Percentiles rank a stretch among this genome's conserved stretches.
These are phyloP conservation scores for Rhodeus uyekii DNA, from an alignment of 2,797 vertebrate genomes.

Conservation along the genomic window DNA sequence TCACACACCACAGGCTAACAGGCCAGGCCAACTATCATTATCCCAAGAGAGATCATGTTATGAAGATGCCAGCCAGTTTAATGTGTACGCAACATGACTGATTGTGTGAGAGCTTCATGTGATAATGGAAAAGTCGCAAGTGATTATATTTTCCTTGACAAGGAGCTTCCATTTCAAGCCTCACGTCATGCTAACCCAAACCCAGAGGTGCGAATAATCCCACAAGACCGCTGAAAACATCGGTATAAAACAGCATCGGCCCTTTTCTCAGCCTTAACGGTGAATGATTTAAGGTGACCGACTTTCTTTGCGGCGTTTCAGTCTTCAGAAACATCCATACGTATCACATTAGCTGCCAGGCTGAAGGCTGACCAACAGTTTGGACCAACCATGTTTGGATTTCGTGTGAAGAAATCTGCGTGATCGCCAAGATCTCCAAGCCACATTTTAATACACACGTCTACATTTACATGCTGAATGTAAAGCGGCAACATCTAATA, in stretches of 20 bases:
- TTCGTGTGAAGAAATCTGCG: conserved; percentile 64
- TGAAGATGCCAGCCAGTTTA: conserved; percentile 26
- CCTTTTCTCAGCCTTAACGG: conserved; percentile 20
- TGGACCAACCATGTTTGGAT: conserved; percentile 64
- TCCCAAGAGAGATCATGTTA: background rate
- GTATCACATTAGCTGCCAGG: conserved; percentile 28
- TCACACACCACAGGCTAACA: conserved; percentile 53
- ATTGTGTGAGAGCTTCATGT: background rate
- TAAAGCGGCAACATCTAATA: conserved; percentile 63
- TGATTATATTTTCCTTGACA: conserved; percentile 20
- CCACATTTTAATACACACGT: conserved; percentile 67
- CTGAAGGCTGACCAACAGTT: conserved; percentile 28
- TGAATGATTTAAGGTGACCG: conserved; percentile 19
- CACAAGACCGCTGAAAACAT: conserved; percentile 9
- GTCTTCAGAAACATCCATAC: conserved; percentile 41
- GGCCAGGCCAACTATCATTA: conserved; percentile 10
- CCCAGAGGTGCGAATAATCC: conserved; percentile 11
- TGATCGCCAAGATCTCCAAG: conserved; percentile 67
- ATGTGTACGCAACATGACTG: background rate
- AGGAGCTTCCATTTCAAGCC: background rate
- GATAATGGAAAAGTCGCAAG: conserved; percentile 22
- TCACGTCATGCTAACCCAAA: background rate
- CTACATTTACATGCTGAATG: conserved; percentile 69
- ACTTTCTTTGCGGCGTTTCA: conserved; percentile 29
- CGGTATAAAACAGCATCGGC: conserved; percentile 12